Evolutionary conservation across 2,113 vertebrate species (phyloP).

Genomic region (Ascaphus truei): DNA sequence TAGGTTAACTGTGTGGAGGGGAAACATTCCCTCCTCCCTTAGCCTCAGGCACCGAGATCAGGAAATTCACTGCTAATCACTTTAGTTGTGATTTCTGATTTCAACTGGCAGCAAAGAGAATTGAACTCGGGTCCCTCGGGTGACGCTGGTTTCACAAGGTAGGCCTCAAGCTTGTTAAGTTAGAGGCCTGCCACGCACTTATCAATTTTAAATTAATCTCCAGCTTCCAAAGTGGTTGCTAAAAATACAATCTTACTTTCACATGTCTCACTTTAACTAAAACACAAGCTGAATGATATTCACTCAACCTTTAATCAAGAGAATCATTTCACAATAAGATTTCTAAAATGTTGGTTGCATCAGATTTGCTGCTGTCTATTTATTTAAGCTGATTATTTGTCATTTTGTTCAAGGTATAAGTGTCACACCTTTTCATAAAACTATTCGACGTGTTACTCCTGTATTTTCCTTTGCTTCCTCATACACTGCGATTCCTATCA

Average conservation of each 20-base stretch:
- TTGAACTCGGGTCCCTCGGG: conserved; percentile 65
- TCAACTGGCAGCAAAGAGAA: conserved; percentile 72
- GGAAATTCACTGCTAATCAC: conserved; percentile 75
- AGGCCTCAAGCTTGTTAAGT: conserved; percentile 69
- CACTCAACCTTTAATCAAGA: conserved; percentile 49
- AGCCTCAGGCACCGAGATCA: conserved; percentile 57
- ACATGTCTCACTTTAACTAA: conserved; percentile 58
- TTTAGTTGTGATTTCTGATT: conserved; percentile 76
- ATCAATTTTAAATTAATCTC: conserved; percentile 75
- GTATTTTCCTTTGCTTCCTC: too few species aligned
- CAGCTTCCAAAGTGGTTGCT: conserved; percentile 63
- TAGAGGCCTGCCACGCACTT: conserved; percentile 57
- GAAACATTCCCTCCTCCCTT: conserved; percentile 42
- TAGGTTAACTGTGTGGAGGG: conserved; percentile 14
- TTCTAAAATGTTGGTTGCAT: not conserved
- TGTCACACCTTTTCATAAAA: too few species aligned
- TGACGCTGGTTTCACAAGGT: conserved; percentile 54
- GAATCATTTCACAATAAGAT: not conserved
- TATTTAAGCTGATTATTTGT: too few species aligned
- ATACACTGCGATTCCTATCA: too few species aligned
- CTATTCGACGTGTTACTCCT: too few species aligned
- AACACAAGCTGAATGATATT: conserved; percentile 47
- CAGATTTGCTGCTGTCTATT: too few species aligned
- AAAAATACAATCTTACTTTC: conserved; percentile 64
- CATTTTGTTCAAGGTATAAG: too few species aligned